These are phyloP conservation scores for Remorina albescens DNA, from an alignment of 2,797 vertebrate species.

Conservation along the genomic window DNA sequence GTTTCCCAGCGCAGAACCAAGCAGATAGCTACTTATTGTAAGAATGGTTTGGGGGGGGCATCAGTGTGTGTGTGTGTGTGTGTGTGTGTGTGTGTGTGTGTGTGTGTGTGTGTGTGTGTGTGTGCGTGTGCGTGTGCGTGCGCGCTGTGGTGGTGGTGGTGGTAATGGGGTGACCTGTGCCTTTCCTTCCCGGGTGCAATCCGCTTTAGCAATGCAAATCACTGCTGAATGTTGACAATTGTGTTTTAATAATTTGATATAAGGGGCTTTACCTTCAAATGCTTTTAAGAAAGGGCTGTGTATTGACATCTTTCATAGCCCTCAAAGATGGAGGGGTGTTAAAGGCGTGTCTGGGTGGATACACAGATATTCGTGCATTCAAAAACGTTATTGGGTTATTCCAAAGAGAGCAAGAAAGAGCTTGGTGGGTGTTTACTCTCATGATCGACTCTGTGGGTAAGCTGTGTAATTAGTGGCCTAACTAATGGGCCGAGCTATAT, in stretches of 20 bases:
- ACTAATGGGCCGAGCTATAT: constrained; percentile 69
- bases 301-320: constrained; percentile 45
- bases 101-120: too few species aligned
- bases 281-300: constrained; percentile 30
- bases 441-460: constrained; percentile 76
- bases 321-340: constrained; percentile 20
- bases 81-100: not conserved
- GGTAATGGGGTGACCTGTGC: constrained; percentile 27
- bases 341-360: constrained; percentile 10
- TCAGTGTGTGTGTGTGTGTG: too few species aligned
- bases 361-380: constrained; percentile 25
- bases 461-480: constrained; percentile 77
- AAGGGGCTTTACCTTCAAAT: constrained; percentile 62
- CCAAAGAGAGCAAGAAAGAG: constrained; percentile 46
- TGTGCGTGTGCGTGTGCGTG: too few species aligned
- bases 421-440: constrained; percentile 75
- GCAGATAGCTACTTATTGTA: constrained; percentile 57
- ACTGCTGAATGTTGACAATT: constrained; percentile 53
- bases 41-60: constrained; percentile 1
- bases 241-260: constrained; percentile 57
- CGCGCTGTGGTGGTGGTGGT: too few species aligned
- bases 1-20: constrained; percentile 53
- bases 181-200: constrained; percentile 44
- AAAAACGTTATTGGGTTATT: constrained; percentile 49
- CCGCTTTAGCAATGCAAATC: constrained; percentile 70